Base-by-base conservation (phyloP, 2,113 vertebrate genomes). In the Clupea harengus region DNA sequence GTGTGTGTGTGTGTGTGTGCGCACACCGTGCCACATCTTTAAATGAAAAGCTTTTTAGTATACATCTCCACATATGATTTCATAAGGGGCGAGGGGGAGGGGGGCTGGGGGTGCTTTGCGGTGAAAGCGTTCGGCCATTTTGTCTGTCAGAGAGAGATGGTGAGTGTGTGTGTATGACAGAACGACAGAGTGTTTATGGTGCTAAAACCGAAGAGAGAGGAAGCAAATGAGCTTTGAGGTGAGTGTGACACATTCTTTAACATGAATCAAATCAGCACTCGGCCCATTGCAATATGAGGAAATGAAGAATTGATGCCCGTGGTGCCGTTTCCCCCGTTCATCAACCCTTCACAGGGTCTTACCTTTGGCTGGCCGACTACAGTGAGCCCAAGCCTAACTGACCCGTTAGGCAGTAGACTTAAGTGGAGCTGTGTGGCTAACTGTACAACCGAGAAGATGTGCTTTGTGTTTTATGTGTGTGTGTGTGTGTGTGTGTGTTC, bases 1-100 rank as follows among this genome's bases (percentile, higher is more conserved):
- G 72, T 6, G 72, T 10, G 4, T 28, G 72, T 11, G 4, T 25
- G 17, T 28, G 72, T 32, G 72, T 39, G 2, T 11, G 28, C 4
- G 64, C 39, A 18, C 13, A 15, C 10, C 13, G 0, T 88, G 87
- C 86, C 89, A 90, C 83, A 90, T 92, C 84, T 85, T 57, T 67
- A 82, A 90, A 89, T 90, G 90, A 92, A 89, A 91, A 86, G 92
- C 92, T 86, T 93, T 89, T 86, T 45, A 86, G 90, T 88, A 90
- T 89, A 87, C 92, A 90, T 91, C 90, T 91, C 60, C 60, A 80
- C 83, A 88, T 88, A 75, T 88, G 85, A 90, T 89, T 90, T 89
- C 84, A 89, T 86, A 54, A 85, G 50, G 44, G 60, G 50, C 44
- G 25, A 32, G 6, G 57, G 18, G 57, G 6, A 18, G 2, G 60